Conservation (phyloP, 2,888 invertebrate genomes). For the Eupithecia abbreviata region DNA sequence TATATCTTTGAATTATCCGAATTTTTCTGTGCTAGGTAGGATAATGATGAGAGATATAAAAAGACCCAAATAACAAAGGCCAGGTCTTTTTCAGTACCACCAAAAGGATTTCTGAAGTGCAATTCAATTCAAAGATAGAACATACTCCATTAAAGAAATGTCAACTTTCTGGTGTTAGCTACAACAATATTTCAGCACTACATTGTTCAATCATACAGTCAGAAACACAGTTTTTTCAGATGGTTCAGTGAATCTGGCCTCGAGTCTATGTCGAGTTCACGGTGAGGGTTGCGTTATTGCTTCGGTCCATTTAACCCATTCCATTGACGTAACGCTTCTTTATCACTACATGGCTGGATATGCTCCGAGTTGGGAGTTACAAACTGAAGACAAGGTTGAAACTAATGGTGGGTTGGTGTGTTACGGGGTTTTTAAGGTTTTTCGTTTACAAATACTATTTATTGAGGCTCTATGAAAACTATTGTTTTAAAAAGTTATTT, state of each 20-base stretch:
- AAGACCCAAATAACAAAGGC: neutral
- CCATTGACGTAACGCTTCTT: slow-evolving; percentile 72
- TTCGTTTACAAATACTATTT: neutral
- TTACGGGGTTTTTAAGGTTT: neutral
- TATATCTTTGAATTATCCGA: neutral
- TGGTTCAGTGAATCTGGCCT: slow-evolving; percentile 56
- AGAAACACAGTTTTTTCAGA: slow-evolving; percentile 9
- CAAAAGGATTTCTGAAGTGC: neutral
- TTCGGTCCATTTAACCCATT: slow-evolving; percentile 74
- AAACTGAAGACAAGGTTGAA: slow-evolving; percentile 16
- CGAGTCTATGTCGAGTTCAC: slow-evolving; percentile 67
- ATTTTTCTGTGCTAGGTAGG: neutral
- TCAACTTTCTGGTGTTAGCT: neutral
- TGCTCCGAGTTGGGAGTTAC: slow-evolving; percentile 18
- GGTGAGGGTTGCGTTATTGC: slow-evolving; percentile 77
- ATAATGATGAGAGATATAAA: neutral
- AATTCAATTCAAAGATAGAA: neutral
- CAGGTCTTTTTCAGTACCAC: neutral
- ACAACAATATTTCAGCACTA: no score
- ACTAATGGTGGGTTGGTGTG: neutral
- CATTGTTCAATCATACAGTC: neutral
- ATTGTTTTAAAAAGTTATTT: neutral
- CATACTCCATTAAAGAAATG: neutral
- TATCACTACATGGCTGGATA: slow-evolving; percentile 46
- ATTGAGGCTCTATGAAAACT: neutral